phyloP scores from a whole-genome alignment of 2,797 vertebrate genomes.

The Choloepus didactylus region DNA sequence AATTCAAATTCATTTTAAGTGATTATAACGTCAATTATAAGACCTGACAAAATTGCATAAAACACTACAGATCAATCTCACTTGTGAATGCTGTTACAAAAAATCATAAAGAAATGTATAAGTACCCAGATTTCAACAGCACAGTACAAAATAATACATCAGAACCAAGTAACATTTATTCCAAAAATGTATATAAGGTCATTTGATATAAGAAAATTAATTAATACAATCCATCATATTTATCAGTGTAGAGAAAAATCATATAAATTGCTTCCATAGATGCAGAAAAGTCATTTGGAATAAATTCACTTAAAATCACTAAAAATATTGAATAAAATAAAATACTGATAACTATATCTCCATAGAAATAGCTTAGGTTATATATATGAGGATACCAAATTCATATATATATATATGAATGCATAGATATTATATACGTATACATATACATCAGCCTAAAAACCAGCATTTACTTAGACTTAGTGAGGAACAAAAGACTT shows the following conservation, averaged over 20 bases:
- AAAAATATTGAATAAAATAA: neutral
- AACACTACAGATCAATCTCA: constrained; percentile 23
- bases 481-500: neutral
- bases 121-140: neutral
- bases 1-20: constrained; percentile 24
- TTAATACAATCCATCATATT: constrained; percentile 33
- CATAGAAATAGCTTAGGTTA: neutral
- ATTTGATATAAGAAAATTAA: constrained; percentile 45
- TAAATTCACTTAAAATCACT: constrained; percentile 41
- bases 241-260: neutral
- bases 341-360: constrained; percentile 37
- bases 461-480: neutral
- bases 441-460: neutral
- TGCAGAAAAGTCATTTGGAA: neutral
- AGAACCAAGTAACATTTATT: constrained; percentile 12
- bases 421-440: too few species aligned
- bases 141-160: constrained; percentile 44
- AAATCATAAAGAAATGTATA: constrained; percentile 8
- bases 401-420: too few species aligned
- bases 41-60: constrained; percentile 36
- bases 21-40: constrained; percentile 23
- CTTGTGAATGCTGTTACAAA: neutral
- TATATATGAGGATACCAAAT: too few species aligned
- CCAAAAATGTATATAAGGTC: neutral
- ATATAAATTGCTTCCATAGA: neutral